Evolutionary conservation across 64 coral and sea anemone species (phyloP).

Genomic region (Porites lutea): DNA sequence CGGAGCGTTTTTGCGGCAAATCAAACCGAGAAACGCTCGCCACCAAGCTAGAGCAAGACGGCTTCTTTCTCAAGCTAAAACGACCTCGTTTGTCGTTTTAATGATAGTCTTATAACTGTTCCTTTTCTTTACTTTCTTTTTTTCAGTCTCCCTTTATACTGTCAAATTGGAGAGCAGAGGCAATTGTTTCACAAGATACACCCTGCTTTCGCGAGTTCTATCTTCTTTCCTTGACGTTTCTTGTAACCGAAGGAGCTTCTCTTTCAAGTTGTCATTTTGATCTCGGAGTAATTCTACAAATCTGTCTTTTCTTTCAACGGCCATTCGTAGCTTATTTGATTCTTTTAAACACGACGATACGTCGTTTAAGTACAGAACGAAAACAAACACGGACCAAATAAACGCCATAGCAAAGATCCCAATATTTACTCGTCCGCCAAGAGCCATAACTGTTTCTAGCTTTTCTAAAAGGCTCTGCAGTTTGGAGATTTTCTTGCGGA

Average conservation of each 20-base stretch:
- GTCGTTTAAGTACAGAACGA: background rate
- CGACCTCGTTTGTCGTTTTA: too few relatives aligned
- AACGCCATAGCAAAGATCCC: background rate
- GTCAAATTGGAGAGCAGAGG: background rate
- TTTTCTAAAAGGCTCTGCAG: too few relatives aligned
- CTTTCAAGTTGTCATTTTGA: conserved; percentile 43
- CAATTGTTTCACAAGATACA: background rate
- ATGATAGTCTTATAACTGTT: too few relatives aligned
- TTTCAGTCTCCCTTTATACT: too few relatives aligned
- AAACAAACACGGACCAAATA: conserved; percentile 13
- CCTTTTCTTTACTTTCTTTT: too few relatives aligned
- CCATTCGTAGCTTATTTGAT: background rate
- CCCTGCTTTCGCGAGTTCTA: background rate
- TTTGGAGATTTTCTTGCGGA: background rate
- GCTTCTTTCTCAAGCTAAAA: too few relatives aligned
- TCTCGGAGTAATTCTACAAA: conserved; percentile 34
- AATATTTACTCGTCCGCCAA: background rate
- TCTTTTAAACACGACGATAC: background rate
- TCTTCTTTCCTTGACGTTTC: too few relatives aligned
- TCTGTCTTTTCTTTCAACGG: conserved; percentile 45
- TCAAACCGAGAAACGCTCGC: too few relatives aligned
- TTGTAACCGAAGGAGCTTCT: background rate
- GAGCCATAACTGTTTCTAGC: background rate
- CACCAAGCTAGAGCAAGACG: too few relatives aligned
- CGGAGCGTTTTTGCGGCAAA: too few relatives aligned